These are phyloP conservation scores for Petrocephalus microphthalmus DNA, from an alignment of 2,113 vertebrate species.

Conservation along the genomic window DNA sequence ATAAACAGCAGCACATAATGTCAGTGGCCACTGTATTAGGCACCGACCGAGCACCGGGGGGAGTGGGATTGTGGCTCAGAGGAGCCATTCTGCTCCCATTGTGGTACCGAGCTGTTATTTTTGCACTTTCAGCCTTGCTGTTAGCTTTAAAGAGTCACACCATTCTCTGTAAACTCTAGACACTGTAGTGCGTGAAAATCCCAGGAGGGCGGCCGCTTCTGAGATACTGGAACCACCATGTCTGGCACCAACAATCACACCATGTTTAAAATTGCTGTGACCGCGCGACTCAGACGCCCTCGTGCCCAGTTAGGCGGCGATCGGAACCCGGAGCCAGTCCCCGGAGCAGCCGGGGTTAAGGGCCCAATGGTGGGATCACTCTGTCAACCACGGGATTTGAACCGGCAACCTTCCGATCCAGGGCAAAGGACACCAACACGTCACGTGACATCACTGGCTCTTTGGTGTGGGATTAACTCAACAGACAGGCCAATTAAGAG, in stretches of 20 bases:
- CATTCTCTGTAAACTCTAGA: slow-evolving; percentile 3
- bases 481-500: not conserved
- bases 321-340: not conserved
- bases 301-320: not conserved
- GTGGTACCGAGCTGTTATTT: not conserved
- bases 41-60: not conserved
- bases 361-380: not conserved
- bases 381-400: not conserved
- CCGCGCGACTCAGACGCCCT: not conserved
- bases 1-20: not conserved
- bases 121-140: not conserved
- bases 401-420: not conserved
- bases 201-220: not conserved
- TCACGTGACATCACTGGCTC: not conserved
- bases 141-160: not conserved
- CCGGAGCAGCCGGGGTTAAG: not conserved
- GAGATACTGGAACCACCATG: not conserved
- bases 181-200: not conserved
- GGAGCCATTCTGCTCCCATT: not conserved
- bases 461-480: not conserved
- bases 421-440: not conserved
- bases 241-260: slow-evolving; percentile 5
- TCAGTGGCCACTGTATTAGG: not conserved
- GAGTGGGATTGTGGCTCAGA: not conserved
- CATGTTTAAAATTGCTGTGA: not conserved